Conservation (phyloP, 2,888 invertebrate genomes). For the Gastrophysa polygoni region DNA sequence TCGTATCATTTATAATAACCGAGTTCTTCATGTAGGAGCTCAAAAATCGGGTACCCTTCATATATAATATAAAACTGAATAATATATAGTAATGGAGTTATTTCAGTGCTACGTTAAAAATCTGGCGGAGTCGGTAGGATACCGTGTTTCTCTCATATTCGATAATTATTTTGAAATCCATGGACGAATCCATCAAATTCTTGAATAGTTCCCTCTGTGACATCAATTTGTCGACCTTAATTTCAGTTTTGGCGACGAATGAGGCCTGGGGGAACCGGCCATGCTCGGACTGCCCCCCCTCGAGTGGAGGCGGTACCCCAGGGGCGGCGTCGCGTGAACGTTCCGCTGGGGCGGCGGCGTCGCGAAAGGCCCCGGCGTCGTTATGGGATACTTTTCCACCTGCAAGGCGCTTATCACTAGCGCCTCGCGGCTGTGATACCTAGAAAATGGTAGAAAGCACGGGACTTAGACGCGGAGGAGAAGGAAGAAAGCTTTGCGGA, state of each 20-base stretch:
- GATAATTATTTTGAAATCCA: too few relatives aligned
- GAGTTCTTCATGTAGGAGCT: too few relatives aligned
- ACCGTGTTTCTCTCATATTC: too few relatives aligned
- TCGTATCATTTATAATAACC: too few relatives aligned
- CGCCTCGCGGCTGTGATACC: constrained; percentile 91
- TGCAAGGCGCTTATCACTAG: constrained; percentile 92
- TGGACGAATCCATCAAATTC: constrained; percentile 16
- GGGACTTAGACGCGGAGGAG: too few relatives aligned
- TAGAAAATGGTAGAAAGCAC: too few relatives aligned
- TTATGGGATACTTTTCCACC: constrained; percentile 90
- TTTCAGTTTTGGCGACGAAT: constrained; percentile 91
- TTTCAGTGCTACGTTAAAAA: too few relatives aligned
- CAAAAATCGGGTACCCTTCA: too few relatives aligned
- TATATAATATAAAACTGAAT: too few relatives aligned
- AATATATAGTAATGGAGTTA: too few relatives aligned
- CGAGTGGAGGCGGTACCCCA: constrained; percentile 57
- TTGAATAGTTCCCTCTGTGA: constrained; percentile 14
- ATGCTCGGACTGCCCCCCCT: constrained; percentile 63
- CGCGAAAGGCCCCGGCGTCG: constrained; percentile 82
- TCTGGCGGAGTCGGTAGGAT: too few relatives aligned
- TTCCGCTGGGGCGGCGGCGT: constrained; percentile 72
- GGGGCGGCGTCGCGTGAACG: constrained; percentile 72
- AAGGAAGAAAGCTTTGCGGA: too few relatives aligned
- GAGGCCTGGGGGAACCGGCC: constrained; percentile 69
- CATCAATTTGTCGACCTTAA: constrained; percentile 70